Conservation (phyloP, 2,888 invertebrate genomes). For the Gymnocheta viridis region DNA sequence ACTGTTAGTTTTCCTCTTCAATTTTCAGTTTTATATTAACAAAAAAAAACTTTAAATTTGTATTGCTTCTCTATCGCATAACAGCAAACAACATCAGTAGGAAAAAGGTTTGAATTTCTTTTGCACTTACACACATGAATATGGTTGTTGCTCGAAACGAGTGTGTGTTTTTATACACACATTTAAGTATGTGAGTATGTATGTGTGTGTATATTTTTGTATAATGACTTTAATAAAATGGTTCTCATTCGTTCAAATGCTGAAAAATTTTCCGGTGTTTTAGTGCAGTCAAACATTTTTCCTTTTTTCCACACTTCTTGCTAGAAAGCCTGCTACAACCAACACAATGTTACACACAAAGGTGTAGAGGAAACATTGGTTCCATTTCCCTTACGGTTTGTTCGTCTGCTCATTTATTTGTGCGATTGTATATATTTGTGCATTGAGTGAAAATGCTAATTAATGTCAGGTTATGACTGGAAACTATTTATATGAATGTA, state of each 20-base stretch:
- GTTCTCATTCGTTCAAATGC: conserved; percentile 49
- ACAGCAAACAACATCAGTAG: conserved; percentile 6
- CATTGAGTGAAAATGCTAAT: conserved; percentile 57
- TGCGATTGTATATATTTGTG: conserved; percentile 12
- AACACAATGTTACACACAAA: background rate
- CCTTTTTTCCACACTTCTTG: background rate
- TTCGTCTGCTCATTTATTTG: background rate
- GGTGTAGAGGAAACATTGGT: conserved; percentile 38
- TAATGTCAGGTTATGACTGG: conserved; percentile 55
- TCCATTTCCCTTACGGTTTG: conserved; percentile 14
- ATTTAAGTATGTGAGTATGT: background rate
- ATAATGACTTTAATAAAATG: conserved; percentile 52
- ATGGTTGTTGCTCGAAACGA: background rate
- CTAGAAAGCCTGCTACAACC: background rate
- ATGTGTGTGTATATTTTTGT: conserved; percentile 6
- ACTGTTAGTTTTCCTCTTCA: background rate
- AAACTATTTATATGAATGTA: conserved; percentile 41
- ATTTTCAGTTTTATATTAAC: background rate
- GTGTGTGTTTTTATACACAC: background rate
- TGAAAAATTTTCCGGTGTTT: conserved; percentile 58
- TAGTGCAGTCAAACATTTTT: conserved; percentile 25
- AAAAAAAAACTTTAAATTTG: conserved; percentile 61
- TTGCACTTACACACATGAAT: conserved; percentile 10
- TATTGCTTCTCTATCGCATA: conserved; percentile 59
- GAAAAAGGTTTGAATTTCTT: conserved; percentile 1